phyloP scores from a whole-genome alignment of 2,888 invertebrate species.

The Eristalis intricaria region DNA sequence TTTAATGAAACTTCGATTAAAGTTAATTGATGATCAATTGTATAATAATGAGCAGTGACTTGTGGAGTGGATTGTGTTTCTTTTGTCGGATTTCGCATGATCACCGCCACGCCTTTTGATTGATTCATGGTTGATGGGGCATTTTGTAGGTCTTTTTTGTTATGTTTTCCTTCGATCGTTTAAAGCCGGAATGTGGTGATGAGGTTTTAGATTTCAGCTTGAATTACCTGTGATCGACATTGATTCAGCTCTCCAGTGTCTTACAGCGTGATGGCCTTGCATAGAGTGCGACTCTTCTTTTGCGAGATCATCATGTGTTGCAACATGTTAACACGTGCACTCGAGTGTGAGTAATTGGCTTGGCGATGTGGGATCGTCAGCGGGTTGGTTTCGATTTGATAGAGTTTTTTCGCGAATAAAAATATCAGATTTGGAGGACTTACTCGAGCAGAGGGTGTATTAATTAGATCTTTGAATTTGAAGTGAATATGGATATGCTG shows the following conservation, averaged over 20 bases:
- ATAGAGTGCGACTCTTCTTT: not conserved
- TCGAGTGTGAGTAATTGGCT: not conserved
- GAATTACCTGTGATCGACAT: not conserved
- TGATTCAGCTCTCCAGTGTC: not conserved
- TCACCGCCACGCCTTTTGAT: not conserved
- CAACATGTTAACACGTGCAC: not conserved
- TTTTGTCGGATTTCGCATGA: not conserved
- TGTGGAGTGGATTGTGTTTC: conserved; percentile 2
- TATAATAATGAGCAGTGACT: not conserved
- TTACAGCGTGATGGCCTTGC: not conserved
- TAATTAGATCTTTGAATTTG: no score
- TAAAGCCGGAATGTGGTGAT: not conserved
- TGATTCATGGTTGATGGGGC: not conserved
- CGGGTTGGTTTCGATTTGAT: not conserved
- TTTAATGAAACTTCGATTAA: not conserved
- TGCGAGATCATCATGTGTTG: not conserved
- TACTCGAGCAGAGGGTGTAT: no score
- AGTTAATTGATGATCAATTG: not conserved
- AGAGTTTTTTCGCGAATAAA: not conserved
- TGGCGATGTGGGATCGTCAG: not conserved
- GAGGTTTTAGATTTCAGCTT: not conserved
- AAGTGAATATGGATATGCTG: no score
- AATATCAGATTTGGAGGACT: no score
- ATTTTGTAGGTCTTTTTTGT: not conserved
- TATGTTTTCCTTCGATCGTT: not conserved